Evolutionary conservation across 2,888 invertebrate species (phyloP).

Genomic region (Hedya salicella): DNA sequence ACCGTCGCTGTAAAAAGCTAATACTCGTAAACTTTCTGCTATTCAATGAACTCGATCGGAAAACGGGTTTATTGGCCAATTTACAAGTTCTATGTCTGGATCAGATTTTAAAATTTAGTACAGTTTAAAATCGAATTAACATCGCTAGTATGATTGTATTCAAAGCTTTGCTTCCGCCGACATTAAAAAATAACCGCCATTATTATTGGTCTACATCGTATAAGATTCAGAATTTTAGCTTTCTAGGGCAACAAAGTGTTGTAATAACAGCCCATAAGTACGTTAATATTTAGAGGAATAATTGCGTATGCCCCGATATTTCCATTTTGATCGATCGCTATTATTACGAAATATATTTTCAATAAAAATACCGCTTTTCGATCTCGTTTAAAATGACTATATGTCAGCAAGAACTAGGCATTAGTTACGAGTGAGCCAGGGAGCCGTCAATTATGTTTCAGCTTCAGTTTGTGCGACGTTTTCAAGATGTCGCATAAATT

Average conservation of each 20-base stretch:
- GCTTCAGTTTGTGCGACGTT: slow-evolving; percentile 30
- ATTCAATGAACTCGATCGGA: slow-evolving; percentile 39
- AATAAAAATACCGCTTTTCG: slow-evolving; percentile 3
- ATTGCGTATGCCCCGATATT: neutral
- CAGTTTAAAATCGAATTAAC: slow-evolving; percentile 3
- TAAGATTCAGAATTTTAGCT: too few species aligned
- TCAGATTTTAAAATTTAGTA: slow-evolving; percentile 14
- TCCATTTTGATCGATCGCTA: slow-evolving; percentile 6
- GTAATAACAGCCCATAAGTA: too few species aligned
- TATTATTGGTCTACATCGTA: too few species aligned
- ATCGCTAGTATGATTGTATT: neutral
- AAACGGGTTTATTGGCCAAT: slow-evolving; percentile 26
- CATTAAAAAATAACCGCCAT: too few species aligned
- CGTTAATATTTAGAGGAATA: too few species aligned
- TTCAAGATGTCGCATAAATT: slow-evolving; percentile 43
- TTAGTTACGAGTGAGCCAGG: slow-evolving; percentile 34
- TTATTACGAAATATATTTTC: too few species aligned
- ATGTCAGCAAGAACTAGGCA: slow-evolving; percentile 12
- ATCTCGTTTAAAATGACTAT: too few species aligned
- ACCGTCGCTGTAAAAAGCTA: slow-evolving; percentile 12
- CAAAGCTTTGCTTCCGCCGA: too few species aligned
- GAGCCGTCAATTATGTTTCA: slow-evolving; percentile 38
- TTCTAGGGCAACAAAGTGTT: too few species aligned
- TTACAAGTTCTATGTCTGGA: slow-evolving; percentile 15
- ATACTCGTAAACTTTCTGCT: slow-evolving; percentile 34